Conservation (phyloP, 2,797 vertebrate genomes). For the Phoeniculus purpureus region DNA sequence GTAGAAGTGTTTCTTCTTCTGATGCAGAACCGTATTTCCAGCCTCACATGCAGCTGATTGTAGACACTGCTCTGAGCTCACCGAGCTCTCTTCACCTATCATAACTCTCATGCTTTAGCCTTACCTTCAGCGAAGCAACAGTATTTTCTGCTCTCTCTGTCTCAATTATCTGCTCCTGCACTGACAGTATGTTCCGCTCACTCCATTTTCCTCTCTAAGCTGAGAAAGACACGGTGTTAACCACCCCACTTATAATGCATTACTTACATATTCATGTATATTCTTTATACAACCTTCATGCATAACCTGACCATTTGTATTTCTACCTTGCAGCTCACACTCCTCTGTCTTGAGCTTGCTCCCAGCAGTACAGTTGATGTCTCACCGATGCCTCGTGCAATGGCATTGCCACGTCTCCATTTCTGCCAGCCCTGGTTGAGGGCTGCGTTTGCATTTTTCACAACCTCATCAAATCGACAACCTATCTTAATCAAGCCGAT, state of each 20-base stretch:
- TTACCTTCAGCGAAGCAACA: not conserved
- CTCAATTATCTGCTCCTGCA: not conserved
- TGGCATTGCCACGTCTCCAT: constrained; percentile 34
- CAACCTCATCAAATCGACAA: constrained; percentile 3
- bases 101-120: not conserved
- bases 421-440: constrained; percentile 31
- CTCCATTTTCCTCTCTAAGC: not conserved
- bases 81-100: not conserved
- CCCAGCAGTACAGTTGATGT: not conserved
- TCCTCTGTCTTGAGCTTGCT: not conserved
- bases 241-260: not conserved
- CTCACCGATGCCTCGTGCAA: not conserved
- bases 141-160: not conserved
- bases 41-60: not conserved
- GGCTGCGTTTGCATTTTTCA: constrained; percentile 1
- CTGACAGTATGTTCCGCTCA: not conserved
- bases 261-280: not conserved
- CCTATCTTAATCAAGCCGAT: not conserved
- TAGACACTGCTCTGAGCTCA: not conserved
- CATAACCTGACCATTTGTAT: not conserved
- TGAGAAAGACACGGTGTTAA: not conserved
- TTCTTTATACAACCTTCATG: not conserved
- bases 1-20: not conserved
- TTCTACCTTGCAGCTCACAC: not conserved
- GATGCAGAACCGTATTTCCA: not conserved